Conservation (phyloP, 2,888 invertebrate species). For the Linyphia triangularis region DNA sequence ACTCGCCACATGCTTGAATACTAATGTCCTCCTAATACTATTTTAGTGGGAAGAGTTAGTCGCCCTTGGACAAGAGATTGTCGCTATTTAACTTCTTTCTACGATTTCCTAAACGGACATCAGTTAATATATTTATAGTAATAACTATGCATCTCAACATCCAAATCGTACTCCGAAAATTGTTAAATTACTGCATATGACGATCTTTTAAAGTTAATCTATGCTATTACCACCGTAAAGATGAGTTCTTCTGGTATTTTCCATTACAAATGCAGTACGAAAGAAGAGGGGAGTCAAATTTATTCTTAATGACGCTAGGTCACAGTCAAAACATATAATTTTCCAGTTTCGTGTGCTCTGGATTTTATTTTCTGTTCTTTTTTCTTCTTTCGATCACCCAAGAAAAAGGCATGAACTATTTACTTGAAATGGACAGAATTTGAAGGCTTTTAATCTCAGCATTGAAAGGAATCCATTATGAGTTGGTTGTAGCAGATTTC, state of each 20-base stretch:
- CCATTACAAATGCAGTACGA: background rate
- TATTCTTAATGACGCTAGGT: constrained; percentile 8
- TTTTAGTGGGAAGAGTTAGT: background rate
- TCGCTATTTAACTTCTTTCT: background rate
- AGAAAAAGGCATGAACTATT: background rate
- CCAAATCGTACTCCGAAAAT: constrained; percentile 16
- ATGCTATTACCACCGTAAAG: constrained; percentile 8
- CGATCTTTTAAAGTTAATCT: constrained; percentile 10
- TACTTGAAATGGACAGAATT: too few species aligned
- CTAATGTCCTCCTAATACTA: background rate
- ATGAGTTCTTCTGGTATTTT: background rate
- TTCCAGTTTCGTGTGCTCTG: constrained; percentile 4
- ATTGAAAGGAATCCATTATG: too few species aligned
- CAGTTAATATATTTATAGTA: background rate
- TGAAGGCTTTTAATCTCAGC: too few species aligned
- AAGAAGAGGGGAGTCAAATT: background rate
- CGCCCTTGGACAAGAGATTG: background rate
- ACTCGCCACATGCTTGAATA: background rate
- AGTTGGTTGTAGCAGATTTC: too few species aligned
- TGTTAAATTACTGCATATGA: constrained; percentile 7
- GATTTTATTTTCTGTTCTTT: background rate
- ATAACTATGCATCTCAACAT: background rate
- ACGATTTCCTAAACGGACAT: background rate
- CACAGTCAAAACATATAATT: constrained; percentile 12
- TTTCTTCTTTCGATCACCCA: background rate